Base-by-base conservation (phyloP, 1,140 invertebrate species). In the Drosophila burlai region DNA sequence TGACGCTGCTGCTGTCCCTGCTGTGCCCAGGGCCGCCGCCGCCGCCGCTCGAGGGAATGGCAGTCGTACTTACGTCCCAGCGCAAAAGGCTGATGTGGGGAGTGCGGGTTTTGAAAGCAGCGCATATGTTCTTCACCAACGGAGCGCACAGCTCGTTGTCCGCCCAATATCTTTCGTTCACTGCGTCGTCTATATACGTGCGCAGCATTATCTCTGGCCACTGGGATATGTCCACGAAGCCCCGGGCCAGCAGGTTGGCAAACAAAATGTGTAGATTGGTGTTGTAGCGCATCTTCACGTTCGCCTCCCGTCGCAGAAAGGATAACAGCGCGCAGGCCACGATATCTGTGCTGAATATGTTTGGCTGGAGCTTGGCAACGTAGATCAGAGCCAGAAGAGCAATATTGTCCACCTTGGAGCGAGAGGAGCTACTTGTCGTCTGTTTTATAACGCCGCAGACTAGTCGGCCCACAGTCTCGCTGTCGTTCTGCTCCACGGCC, bases 171-270 rank as follows among this genome's bases (percentile, higher is more conserved):
- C 98, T 93, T 83, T 99, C 98, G 55, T 97, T 97, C 1, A 98
- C 93, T 5, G 98, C 97, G 94, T 99, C 98, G 90, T 99, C 98
- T 62, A 99, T 96, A 92, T 98, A 99, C 0, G 98, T 94, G 95
- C 98, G 81, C 8, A 95, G 94, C 93, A 97, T 96, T 60, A 94
- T 94, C 80, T 97, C 96, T 6, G 97, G 97, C 97, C 97, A 97
- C 66, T 95, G 95, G 52, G 94, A 95, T 60, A 95, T 95, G 31
- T 97, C 97, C 46, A 95, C 94, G 93, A 96, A 98, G 15, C 96
- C 97, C 72, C 96, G 94, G 92, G 97, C 95, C 18, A 99, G 93
- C 72, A 99, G 94, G 94, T 98, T 98, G 61, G 97, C 96, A 40
- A 97, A 96, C 13, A 99, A 92, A 15, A 98, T 96, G 72, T 97